Evolutionary conservation across 2,113 vertebrate genomes (phyloP).

Genomic region (Spea multiplicata): DNA sequence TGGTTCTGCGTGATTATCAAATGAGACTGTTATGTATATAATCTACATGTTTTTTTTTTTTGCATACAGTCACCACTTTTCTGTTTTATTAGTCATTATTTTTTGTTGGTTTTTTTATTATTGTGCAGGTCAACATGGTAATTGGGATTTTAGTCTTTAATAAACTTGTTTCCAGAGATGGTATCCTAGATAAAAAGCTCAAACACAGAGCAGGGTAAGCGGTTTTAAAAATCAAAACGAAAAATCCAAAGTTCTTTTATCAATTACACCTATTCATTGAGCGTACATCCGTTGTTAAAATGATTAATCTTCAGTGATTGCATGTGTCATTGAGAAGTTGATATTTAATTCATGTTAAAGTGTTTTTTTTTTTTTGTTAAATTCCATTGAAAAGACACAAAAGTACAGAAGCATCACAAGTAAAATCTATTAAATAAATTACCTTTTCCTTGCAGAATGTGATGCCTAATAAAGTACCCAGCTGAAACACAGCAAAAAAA

Average conservation of each 20-base stretch:
- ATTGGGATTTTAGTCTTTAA: slow-evolving; percentile 99
- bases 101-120: slow-evolving; percentile 51
- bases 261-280: slow-evolving; percentile 46
- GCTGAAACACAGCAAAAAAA: too few species aligned
- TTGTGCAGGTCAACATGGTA: slow-evolving; percentile 98
- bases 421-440: neutral
- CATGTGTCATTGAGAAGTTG: slow-evolving; percentile 39
- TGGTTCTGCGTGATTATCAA: too few species aligned
- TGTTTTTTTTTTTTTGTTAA: slow-evolving; percentile 6
- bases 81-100: slow-evolving; percentile 13
- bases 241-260: slow-evolving; percentile 39
- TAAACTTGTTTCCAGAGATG: slow-evolving; percentile 99
- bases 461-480: neutral
- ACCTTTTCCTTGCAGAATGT: neutral
- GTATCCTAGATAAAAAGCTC: slow-evolving; percentile 98
- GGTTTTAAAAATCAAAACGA: slow-evolving; percentile 55
- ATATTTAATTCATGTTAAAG: slow-evolving; percentile 44
- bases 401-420: slow-evolving; percentile 42
- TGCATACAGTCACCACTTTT: too few species aligned
- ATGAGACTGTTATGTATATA: too few species aligned
- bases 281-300: slow-evolving; percentile 34
- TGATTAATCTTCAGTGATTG: slow-evolving; percentile 21
- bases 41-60: too few species aligned
- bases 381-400: slow-evolving; percentile 9
- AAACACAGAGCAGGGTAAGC: slow-evolving; percentile 98